phyloP scores from a whole-genome alignment of 2,113 vertebrate genomes.

The Excalfactoria chinensis region DNA sequence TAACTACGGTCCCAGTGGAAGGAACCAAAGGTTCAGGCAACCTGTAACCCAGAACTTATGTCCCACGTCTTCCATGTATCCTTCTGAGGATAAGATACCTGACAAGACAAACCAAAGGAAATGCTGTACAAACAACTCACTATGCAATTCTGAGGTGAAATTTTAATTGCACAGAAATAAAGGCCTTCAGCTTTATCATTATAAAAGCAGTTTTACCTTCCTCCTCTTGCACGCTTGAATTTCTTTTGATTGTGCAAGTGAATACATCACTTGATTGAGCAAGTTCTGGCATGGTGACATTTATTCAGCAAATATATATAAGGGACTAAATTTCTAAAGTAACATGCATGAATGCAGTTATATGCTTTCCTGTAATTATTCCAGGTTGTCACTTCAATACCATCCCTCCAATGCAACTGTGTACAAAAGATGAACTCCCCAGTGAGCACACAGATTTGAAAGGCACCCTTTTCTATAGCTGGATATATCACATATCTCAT shows the following conservation, averaged over 20 bases:
- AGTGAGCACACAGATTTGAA: background rate
- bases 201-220: constrained; percentile 52
- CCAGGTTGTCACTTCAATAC: background rate
- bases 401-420: background rate
- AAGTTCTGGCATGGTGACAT: constrained; percentile 15
- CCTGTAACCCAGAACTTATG: background rate
- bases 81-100: background rate
- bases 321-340: constrained; percentile 4
- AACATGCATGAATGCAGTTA: background rate
- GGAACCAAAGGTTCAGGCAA: background rate
- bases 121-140: background rate
- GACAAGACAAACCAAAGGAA: background rate
- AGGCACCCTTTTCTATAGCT: background rate
- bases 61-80: background rate
- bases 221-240: constrained; percentile 8
- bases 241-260: constrained; percentile 36
- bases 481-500: background rate
- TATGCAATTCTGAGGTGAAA: background rate
- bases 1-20: background rate
- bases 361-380: constrained; percentile 17
- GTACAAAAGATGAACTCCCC: background rate
- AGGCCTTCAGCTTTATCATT: constrained; percentile 25
- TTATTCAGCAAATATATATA: background rate
- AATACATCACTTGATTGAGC: background rate
- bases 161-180: constrained; percentile 53